Percentiles rank a stretch among this genome's conserved stretches.
Conservation (phyloP, 2,797 vertebrate genomes). For the Melanogrammus aeglefinus region DNA sequence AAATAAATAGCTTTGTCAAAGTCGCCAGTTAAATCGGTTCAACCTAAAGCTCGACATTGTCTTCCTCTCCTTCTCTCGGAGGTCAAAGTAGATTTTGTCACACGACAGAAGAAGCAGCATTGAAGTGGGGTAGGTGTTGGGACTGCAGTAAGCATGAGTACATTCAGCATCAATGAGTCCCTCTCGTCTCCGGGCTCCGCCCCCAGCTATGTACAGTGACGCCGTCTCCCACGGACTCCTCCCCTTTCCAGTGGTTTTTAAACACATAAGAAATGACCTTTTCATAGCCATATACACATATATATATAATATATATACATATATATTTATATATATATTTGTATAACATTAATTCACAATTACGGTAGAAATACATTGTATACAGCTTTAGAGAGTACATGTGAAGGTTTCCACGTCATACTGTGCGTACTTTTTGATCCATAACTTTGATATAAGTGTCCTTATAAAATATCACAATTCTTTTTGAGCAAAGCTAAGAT, state of each 20-base stretch:
- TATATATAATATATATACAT: constrained; percentile 83
- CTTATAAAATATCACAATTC: constrained; percentile 91
- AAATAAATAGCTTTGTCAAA: constrained; percentile 71
- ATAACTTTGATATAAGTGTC: constrained; percentile 73
- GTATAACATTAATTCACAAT: constrained; percentile 96
- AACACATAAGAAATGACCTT: constrained; percentile 95
- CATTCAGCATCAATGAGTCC: constrained; percentile 98
- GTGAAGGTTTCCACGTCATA: constrained; percentile 71
- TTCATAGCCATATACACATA: constrained; percentile 26
- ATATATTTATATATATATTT: constrained; percentile 79
- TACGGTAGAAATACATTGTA: constrained; percentile 94
- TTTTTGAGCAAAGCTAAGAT: constrained; percentile 88
- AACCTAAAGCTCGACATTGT: constrained; percentile 79
- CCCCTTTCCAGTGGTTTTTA: constrained; percentile 77
- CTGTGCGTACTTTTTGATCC: constrained; percentile 76
- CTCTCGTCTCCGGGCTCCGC: constrained; percentile 81
- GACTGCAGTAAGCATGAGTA: constrained; percentile 95
- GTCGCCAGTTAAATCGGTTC: constrained; percentile 59
- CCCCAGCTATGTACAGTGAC: constrained; percentile 95
- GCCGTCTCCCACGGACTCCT: constrained; percentile 85
- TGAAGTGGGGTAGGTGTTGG: constrained; percentile 84
- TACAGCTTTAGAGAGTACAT: constrained; percentile 85
- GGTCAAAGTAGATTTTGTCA: constrained; percentile 84
- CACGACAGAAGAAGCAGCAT: constrained; percentile 94
- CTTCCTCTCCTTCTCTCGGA: constrained; percentile 66